A percentile compares a stretch with the other conserved stretches of the same genome.
Evolutionary conservation across 2,113 vertebrate species (phyloP).

Genomic region (Gasterosteus nipponicus): DNA sequence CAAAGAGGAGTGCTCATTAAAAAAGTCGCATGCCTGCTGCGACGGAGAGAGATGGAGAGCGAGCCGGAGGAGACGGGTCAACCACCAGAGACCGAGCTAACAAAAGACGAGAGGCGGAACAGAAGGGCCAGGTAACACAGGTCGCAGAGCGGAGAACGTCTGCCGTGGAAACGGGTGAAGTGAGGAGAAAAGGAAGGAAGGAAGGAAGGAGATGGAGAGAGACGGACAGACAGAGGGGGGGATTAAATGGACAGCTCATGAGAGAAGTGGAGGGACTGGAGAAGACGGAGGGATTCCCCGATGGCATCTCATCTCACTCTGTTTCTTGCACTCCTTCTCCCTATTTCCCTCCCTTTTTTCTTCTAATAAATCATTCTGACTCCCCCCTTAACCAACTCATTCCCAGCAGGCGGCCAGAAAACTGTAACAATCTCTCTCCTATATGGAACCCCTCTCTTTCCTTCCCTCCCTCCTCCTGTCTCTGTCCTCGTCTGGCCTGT

Average conservation of each 20-base stretch:
- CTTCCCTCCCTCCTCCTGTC: slow-evolving; percentile 39
- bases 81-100: slow-evolving; percentile 68
- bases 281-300: slow-evolving; percentile 82
- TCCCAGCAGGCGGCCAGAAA: slow-evolving; percentile 84
- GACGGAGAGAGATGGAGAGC: slow-evolving; percentile 28
- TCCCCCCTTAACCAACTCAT: slow-evolving; percentile 85
- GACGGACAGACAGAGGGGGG: slow-evolving; percentile 46
- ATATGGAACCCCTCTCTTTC: slow-evolving; percentile 47
- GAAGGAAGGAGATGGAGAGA: slow-evolving; percentile 21
- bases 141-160: slow-evolving; percentile 48
- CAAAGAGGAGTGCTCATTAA: slow-evolving; percentile 62
- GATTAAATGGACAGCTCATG: slow-evolving; percentile 68
- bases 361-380: slow-evolving; percentile 87
- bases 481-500: slow-evolving; percentile 56
- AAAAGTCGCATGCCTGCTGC: slow-evolving; percentile 47
- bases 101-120: slow-evolving; percentile 50
- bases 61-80: slow-evolving; percentile 51
- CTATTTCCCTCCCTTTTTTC: slow-evolving; percentile 78
- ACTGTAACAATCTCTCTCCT: slow-evolving; percentile 78
- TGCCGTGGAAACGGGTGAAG: slow-evolving; percentile 37
- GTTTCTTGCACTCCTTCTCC: slow-evolving; percentile 75
- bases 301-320: slow-evolving; percentile 78
- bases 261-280: slow-evolving; percentile 61
- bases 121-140: slow-evolving; percentile 35
- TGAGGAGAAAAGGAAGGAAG: slow-evolving; percentile 37